Percentiles rank a stretch among this genome's conserved stretches.
Conservation (phyloP, 37 sponge, comb jelly and placozoan species). For the Crambe crambe region DNA sequence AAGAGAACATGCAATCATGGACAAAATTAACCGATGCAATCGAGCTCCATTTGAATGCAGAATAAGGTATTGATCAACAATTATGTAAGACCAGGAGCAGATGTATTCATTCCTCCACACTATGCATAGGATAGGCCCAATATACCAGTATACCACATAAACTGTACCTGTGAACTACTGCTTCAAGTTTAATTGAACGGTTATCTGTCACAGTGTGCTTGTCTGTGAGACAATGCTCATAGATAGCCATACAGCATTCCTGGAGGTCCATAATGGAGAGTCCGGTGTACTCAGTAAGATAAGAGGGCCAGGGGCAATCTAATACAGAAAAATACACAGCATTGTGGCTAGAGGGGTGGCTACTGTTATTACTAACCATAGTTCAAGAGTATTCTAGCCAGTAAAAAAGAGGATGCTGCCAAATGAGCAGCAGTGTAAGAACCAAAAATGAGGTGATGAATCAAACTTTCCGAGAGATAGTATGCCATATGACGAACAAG, state of each 20-base stretch:
- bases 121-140: too few species aligned
- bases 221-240: constrained; percentile 49
- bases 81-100: too few species aligned
- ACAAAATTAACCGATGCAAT: too few species aligned
- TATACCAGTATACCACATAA: too few species aligned
- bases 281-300: constrained; percentile 44
- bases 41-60: too few species aligned
- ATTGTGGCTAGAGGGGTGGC: too few species aligned
- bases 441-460: constrained; percentile 59
- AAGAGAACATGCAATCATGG: too few species aligned
- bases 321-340: background rate
- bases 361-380: constrained; percentile 28
- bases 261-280: constrained; percentile 38
- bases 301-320: constrained; percentile 66
- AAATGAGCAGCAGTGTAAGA: constrained; percentile 34
- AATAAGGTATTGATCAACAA: too few species aligned
- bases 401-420: constrained; percentile 48
- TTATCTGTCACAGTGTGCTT: constrained; percentile 60
- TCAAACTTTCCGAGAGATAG: constrained; percentile 72
- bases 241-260: constrained; percentile 31
- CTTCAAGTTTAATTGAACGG: constrained; percentile 45
- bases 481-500: constrained; percentile 35
- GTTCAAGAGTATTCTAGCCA: constrained; percentile 49
- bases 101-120: too few species aligned
- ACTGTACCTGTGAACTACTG: constrained; percentile 50